Evolutionary conservation across 2,888 invertebrate species (phyloP).

Genomic region (Tuta absoluta): DNA sequence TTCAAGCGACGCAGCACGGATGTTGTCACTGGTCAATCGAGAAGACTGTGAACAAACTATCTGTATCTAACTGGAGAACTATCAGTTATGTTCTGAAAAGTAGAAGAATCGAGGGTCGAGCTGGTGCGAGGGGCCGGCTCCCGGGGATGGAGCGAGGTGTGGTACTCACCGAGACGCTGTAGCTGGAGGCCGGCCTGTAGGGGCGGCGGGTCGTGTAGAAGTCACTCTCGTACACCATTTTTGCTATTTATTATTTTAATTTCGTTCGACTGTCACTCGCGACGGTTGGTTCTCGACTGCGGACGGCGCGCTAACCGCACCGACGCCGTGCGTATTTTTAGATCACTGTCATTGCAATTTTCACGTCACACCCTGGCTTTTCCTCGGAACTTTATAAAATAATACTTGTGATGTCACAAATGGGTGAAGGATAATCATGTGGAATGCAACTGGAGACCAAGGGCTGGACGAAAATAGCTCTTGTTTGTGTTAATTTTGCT

Average conservation of each 20-base stretch:
- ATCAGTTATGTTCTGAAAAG: conserved; percentile 32
- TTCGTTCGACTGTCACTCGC: conserved; percentile 76
- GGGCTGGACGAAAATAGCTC: conserved; percentile 14
- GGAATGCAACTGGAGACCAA: conserved; percentile 47
- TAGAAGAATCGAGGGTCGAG: conserved; percentile 67
- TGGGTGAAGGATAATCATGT: conserved; percentile 72
- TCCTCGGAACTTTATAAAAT: conserved; percentile 62
- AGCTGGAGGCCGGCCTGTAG: conserved; percentile 88
- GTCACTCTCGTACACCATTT: conserved; percentile 96
- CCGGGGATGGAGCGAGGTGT: conserved; percentile 64
- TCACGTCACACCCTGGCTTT: conserved; percentile 65
- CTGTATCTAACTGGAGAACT: background rate
- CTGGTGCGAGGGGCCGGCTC: conserved; percentile 64
- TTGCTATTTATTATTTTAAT: conserved; percentile 58
- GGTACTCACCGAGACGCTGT: conserved; percentile 87
- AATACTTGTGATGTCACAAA: conserved; percentile 56
- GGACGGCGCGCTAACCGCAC: conserved; percentile 51
- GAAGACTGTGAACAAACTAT: conserved; percentile 43
- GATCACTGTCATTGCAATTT: conserved; percentile 81
- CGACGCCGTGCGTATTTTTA: conserved; percentile 71
- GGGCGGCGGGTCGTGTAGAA: conserved; percentile 94
- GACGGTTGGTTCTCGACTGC: conserved; percentile 77
- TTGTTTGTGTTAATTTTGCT: background rate
- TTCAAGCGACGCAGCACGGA: conserved; percentile 58
- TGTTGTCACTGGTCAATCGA: conserved; percentile 46